Conservation (phyloP, 2,797 vertebrate species). For the Lindbergichthys nudifrons region DNA sequence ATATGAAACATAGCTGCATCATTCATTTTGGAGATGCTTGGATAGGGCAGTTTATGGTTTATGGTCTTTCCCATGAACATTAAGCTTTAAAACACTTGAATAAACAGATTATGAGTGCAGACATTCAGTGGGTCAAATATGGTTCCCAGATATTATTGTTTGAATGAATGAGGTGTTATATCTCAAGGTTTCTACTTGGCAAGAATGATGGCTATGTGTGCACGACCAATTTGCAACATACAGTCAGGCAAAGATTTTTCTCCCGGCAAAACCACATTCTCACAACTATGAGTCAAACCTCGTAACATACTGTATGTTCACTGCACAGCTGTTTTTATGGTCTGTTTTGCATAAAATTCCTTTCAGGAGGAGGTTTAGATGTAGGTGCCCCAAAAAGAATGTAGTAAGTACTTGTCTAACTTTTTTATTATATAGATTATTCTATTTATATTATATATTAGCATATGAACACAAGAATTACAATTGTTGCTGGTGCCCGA, state of each 20-base stretch:
- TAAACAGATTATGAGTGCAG: background rate
- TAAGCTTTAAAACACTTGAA: background rate
- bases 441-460: background rate
- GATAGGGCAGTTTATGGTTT: slow-evolving; percentile 1
- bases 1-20: background rate
- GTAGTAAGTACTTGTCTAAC: background rate
- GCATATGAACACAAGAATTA: background rate
- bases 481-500: background rate
- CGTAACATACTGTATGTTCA: background rate
- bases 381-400: background rate
- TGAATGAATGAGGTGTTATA: background rate
- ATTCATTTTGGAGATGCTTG: slow-evolving; percentile 7
- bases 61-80: background rate
- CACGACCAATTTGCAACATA: slow-evolving; percentile 12
- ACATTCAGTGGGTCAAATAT: background rate
- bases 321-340: background rate
- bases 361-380: background rate
- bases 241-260: background rate
- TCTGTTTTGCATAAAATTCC: background rate
- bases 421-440: background rate
- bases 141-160: background rate
- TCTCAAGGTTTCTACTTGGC: background rate
- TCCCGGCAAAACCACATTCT: background rate
- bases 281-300: slow-evolving; percentile 9
- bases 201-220: background rate